phyloP scores from a whole-genome alignment of 2,113 vertebrate species.

The Oophaga pumilio region DNA sequence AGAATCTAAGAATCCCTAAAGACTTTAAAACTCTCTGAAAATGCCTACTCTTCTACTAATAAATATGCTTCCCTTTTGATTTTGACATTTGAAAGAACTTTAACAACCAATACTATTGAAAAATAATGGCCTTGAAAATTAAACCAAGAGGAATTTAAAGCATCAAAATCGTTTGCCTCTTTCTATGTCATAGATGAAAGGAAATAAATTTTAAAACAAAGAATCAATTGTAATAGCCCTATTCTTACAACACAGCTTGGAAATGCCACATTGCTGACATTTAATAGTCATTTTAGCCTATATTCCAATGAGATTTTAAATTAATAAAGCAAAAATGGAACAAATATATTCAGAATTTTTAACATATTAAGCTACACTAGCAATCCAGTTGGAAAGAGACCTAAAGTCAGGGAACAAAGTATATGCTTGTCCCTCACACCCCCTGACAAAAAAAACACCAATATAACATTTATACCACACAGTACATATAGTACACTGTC shows the following conservation, averaged over 20 bases:
- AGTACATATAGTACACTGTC: too few species aligned
- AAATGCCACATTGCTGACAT: slow-evolving; percentile 31
- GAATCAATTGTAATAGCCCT: background rate
- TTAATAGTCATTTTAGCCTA: background rate
- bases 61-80: background rate
- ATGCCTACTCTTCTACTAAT: background rate
- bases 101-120: background rate
- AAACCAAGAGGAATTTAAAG: background rate
- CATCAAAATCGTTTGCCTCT: background rate
- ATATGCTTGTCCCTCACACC: too few species aligned
- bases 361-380: background rate
- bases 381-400: background rate
- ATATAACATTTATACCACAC: too few species aligned
- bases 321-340: background rate
- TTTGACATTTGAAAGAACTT: background rate
- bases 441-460: too few species aligned
- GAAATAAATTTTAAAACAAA: background rate
- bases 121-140: background rate
- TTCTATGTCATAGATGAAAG: background rate
- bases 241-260: background rate
- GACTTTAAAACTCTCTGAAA: background rate
- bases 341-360: background rate
- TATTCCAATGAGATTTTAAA: background rate
- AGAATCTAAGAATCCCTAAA: background rate
- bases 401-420: background rate